A percentile compares a stretch with the other conserved stretches of the same genome.
phyloP scores from a whole-genome alignment of 2,888 invertebrate species.

The Abrostola triplasia region DNA sequence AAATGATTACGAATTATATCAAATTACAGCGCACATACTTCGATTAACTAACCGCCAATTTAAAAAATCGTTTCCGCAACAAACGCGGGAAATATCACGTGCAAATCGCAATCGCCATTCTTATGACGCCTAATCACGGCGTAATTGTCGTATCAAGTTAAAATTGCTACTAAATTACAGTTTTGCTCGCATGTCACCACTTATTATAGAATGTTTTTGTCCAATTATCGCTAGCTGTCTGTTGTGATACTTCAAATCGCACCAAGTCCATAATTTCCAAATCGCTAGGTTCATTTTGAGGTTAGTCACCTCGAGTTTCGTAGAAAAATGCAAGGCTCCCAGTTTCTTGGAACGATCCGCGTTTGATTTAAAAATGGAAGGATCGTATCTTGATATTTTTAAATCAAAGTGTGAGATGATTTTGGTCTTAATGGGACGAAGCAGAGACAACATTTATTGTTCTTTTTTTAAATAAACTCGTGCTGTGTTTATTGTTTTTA shows the following conservation, averaged over 20 bases:
- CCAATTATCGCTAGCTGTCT: conserved; percentile 50
- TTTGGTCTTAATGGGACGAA: conserved; percentile 44
- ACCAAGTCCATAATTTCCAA: conserved; percentile 53
- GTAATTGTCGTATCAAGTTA: conserved; percentile 64
- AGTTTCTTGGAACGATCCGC: conserved; percentile 54
- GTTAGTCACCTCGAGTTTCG: conserved; percentile 55
- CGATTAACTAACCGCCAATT: conserved; percentile 49
- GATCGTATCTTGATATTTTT: conserved; percentile 52
- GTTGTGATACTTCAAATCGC: conserved; percentile 32
- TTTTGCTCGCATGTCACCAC: conserved; percentile 68
- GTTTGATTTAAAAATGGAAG: conserved; percentile 59
- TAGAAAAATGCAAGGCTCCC: conserved; percentile 44
- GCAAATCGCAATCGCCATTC: conserved; percentile 56
- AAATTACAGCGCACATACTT: conserved; percentile 42
- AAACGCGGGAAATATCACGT: conserved; percentile 56
- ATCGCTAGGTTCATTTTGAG: conserved; percentile 52
- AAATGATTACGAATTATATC: conserved; percentile 37
- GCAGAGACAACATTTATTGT: conserved; percentile 46
- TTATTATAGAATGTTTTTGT: conserved; percentile 51
- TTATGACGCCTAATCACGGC: conserved; percentile 60
- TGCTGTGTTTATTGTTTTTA: conserved; percentile 7
- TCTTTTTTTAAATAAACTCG: conserved; percentile 26
- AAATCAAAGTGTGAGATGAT: conserved; percentile 57
- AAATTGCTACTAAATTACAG: conserved; percentile 68
- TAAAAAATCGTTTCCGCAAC: conserved; percentile 56